Percentiles rank a stretch among this genome's conserved stretches.
Evolutionary conservation across 2,113 vertebrate genomes (phyloP).

Genomic region (Phalacrocorax brasilianus): DNA sequence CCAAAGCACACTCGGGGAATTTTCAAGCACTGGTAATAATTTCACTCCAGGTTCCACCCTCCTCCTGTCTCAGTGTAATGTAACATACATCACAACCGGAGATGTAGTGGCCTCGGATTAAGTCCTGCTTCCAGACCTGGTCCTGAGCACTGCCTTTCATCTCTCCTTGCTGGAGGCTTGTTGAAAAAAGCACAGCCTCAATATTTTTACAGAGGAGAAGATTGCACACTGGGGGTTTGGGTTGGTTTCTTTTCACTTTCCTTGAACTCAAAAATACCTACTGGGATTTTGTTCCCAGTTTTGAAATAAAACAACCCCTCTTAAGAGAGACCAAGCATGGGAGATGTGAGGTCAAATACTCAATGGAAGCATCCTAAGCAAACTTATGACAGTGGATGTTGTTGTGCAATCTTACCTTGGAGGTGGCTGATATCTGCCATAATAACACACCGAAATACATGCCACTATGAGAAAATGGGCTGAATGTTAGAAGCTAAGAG

Average conservation of each 20-base stretch:
- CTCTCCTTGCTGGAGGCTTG: neutral
- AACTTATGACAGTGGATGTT: neutral
- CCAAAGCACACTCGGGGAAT: neutral
- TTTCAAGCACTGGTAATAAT: neutral
- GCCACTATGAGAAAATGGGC: neutral
- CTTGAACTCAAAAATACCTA: conserved; percentile 1
- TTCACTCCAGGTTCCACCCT: neutral
- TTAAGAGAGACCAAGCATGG: neutral
- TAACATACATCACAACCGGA: neutral
- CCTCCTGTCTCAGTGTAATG: neutral
- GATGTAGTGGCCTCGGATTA: neutral
- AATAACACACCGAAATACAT: neutral
- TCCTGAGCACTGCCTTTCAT: neutral
- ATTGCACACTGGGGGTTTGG: neutral
- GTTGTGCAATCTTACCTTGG: neutral
- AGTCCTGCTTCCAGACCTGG: neutral
- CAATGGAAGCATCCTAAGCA: neutral
- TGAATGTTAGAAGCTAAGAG: neutral
- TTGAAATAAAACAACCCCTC: neutral
- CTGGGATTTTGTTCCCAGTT: neutral
- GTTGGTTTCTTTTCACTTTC: neutral
- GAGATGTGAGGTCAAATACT: neutral
- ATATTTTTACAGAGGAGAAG: neutral
- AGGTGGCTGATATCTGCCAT: neutral
- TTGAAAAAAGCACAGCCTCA: neutral